Percentiles rank a stretch among this genome's conserved stretches.
Evolutionary conservation across 2,797 vertebrate species (phyloP).

Genomic region (Lacerta viridis): DNA sequence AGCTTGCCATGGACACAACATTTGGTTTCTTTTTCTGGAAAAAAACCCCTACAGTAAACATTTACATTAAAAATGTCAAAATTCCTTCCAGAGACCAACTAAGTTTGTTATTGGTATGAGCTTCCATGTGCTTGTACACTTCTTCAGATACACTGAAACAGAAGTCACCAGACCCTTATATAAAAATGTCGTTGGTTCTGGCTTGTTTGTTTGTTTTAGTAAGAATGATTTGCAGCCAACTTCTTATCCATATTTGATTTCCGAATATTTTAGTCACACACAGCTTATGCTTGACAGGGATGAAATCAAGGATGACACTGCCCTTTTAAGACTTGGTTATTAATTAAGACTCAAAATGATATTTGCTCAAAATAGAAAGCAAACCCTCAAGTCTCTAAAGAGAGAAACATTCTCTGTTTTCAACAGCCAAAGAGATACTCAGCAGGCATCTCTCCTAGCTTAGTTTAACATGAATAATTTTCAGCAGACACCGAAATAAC

Average conservation of each 20-base stretch:
- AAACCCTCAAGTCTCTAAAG: background rate
- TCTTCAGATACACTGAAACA: too few species aligned
- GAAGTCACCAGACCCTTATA: too few species aligned
- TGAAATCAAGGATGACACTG: background rate
- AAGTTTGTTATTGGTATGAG: too few species aligned
- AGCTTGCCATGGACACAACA: too few species aligned
- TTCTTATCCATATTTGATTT: slow-evolving; percentile 1
- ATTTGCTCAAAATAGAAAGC: slow-evolving; percentile 20
- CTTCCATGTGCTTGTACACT: too few species aligned
- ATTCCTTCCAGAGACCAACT: too few species aligned
- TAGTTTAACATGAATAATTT: slow-evolving; percentile 6
- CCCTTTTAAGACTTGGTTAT: background rate
- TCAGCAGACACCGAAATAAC: background rate
- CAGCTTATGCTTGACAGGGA: background rate
- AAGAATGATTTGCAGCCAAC: background rate
- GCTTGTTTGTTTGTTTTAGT: background rate
- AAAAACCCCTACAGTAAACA: too few species aligned
- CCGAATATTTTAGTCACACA: slow-evolving; percentile 16
- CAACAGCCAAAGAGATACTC: background rate
- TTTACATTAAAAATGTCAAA: too few species aligned
- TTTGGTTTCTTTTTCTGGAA: too few species aligned
- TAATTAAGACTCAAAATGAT: slow-evolving; percentile 32
- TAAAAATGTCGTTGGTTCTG: too few species aligned
- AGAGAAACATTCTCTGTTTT: slow-evolving; percentile 4
- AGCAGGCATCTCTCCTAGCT: background rate